These are phyloP conservation scores for Bhutanitis thaidina DNA, from an alignment of 2,888 invertebrate genomes.

Conservation along the genomic window DNA sequence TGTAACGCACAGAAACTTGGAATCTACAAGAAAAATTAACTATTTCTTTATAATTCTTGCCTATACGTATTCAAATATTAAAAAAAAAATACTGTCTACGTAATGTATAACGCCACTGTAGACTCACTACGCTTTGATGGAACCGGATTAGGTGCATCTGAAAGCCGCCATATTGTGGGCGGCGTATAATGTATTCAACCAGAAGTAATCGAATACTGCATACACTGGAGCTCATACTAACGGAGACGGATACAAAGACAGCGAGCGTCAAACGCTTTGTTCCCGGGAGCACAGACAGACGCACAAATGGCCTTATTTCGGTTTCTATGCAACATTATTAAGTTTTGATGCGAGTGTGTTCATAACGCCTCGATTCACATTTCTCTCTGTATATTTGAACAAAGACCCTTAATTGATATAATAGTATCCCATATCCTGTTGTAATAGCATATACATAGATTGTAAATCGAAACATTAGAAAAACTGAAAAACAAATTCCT, in stretches of 20 bases:
- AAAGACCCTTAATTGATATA: not conserved
- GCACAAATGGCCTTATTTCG: constrained; percentile 15
- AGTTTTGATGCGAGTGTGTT: constrained; percentile 12
- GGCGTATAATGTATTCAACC: constrained; percentile 17
- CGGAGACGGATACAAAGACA: constrained; percentile 14
- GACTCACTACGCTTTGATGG: constrained; percentile 12
- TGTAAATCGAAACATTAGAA: constrained; percentile 6
- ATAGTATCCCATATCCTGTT: too few relatives aligned
- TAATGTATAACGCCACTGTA: constrained; percentile 2
- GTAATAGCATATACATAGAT: too few relatives aligned
- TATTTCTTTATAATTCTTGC: too few relatives aligned
- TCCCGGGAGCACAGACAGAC: constrained; percentile 5
- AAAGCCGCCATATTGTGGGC: constrained; percentile 14
- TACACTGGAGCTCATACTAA: constrained; percentile 14
- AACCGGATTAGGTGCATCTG: constrained; percentile 16
- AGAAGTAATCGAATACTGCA: constrained; percentile 20
- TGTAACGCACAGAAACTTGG: too few relatives aligned
- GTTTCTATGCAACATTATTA: constrained; percentile 11
- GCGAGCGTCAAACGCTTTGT: constrained; percentile 19
- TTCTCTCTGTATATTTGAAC: not conserved
- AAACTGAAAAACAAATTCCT: constrained; percentile 6
- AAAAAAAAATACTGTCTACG: constrained; percentile 1
- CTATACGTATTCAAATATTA: not conserved
- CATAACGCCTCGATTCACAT: constrained; percentile 8
- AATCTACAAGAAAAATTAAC: too few relatives aligned